Conservation (phyloP, 2,888 invertebrate genomes). For the Acheta domesticus region DNA sequence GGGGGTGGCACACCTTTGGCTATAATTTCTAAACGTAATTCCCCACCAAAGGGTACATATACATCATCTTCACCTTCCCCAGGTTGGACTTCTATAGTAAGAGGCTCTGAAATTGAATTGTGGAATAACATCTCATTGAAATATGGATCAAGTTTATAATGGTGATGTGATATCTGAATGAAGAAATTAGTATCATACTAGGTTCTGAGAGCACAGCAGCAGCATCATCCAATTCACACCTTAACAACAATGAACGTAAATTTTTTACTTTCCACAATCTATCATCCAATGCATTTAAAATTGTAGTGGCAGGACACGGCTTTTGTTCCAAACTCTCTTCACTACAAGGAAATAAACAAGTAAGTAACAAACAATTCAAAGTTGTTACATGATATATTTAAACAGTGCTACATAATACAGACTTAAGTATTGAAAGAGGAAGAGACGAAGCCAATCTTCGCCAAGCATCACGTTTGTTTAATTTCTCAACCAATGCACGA, state of each 20-base stretch:
- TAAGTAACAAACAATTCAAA: not conserved
- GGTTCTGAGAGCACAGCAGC: slow-evolving; percentile 42
- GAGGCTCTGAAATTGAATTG: slow-evolving; percentile 39
- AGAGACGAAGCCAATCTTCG: too few relatives aligned
- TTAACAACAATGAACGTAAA: slow-evolving; percentile 40
- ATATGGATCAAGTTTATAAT: too few relatives aligned
- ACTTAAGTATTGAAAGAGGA: too few relatives aligned
- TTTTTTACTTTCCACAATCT: slow-evolving; percentile 43
- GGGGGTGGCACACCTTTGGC: slow-evolving; percentile 45
- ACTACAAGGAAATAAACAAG: slow-evolving; percentile 12
- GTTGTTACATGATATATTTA: too few relatives aligned
- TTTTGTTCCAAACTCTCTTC: not conserved
- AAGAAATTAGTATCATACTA: slow-evolving; percentile 39
- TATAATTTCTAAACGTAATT: slow-evolving; percentile 41
- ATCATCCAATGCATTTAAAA: slow-evolving; percentile 42
- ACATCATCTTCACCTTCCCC: slow-evolving; percentile 34
- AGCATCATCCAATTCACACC: slow-evolving; percentile 40
- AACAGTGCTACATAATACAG: too few relatives aligned
- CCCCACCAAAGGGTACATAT: slow-evolving; percentile 34
- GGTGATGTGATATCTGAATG: too few relatives aligned
- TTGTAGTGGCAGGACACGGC: slow-evolving; percentile 32
- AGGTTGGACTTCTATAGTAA: slow-evolving; percentile 42
- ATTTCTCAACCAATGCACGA: too few relatives aligned
- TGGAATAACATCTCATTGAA: not conserved
- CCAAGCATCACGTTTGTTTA: too few relatives aligned